Base-by-base conservation (phyloP, 2,888 invertebrate species). In the Lobophora halterata region DNA sequence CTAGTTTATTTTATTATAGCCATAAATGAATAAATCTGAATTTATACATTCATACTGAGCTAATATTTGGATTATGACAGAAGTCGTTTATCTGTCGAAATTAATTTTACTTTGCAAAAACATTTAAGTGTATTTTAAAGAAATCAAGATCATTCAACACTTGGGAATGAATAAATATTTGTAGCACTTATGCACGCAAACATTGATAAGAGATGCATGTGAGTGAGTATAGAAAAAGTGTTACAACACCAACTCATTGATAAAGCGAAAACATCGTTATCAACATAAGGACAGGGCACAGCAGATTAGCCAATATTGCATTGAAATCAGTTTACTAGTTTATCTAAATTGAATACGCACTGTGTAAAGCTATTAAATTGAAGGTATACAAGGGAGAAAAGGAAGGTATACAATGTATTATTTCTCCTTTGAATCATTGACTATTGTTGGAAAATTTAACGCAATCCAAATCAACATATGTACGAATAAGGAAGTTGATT, bases 191-290 rank as follows among this genome's bases (percentile, higher is more conserved):
- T 25, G 29, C 31, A 36, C n/a, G n/a, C n/a, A n/a, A n/a, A n/a
- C n/a, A n/a, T n/a, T 17, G 39, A 37, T 37, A 24, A 47, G 19
- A 36, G 25, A 14, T n/a, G 10, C 34, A 18, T 9, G 8, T n/a
- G n/a, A n/a, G n/a, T n/a, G n/a, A n/a, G n/a, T 21, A 21, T 23
- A 18, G 24, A 36, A 40, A 32, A 39, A 29, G 32, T 36, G 42
- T 37, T 30, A 8, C 45, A 31, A 41, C 26, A 41, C 37, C 24
- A 45, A 33, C 36, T 41, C 24, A 47, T 37, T 49, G 39, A 41
- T 37, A 34, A 43, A 44, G n/a, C n/a, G n/a, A n/a, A 34, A 55
- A 37, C 37, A 42, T 42, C 12, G 14, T 51, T 52, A 55, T 51
- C 50, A n/a, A 21, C 5, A 9, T 19, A 17, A 18, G 27, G 30